Conservation (phyloP, 2,113 vertebrate species). For the Callorhinus ursinus region DNA sequence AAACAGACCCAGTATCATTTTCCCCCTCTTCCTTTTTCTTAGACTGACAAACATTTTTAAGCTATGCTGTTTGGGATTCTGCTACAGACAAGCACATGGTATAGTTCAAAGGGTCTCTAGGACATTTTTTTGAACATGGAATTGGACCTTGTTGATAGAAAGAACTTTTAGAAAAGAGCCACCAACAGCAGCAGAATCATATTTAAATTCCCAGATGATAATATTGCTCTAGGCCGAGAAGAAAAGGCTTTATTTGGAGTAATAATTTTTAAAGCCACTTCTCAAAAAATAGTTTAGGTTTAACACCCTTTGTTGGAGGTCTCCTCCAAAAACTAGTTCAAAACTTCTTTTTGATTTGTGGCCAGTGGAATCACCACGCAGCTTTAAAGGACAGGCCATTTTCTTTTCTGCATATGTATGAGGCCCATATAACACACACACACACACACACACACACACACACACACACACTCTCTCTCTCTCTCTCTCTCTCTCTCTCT, state of each 20-base stretch:
- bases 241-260: slow-evolving; percentile 15
- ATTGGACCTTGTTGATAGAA: not conserved
- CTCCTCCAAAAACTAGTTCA: not conserved
- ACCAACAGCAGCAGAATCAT: not conserved
- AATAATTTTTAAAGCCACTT: slow-evolving; percentile 32
- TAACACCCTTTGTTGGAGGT: not conserved
- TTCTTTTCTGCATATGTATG: slow-evolving; percentile 35
- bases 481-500: not conserved
- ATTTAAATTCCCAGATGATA: slow-evolving; percentile 43
- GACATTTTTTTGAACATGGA: not conserved
- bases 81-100: not conserved
- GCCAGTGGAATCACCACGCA: not conserved
- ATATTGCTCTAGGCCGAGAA: slow-evolving; percentile 11
- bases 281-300: slow-evolving; percentile 17
- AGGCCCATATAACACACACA: not conserved
- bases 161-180: slow-evolving; percentile 48
- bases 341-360: not conserved
- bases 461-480: too few relatives aligned
- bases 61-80: not conserved
- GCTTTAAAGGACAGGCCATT: not conserved
- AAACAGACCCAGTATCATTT: not conserved
- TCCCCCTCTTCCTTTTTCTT: slow-evolving; percentile 7
- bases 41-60: not conserved
- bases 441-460: not conserved
- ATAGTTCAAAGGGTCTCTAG: not conserved